These are phyloP conservation scores for Zingel zingel DNA, from an alignment of 2,113 vertebrate genomes.

Conservation along the genomic window DNA sequence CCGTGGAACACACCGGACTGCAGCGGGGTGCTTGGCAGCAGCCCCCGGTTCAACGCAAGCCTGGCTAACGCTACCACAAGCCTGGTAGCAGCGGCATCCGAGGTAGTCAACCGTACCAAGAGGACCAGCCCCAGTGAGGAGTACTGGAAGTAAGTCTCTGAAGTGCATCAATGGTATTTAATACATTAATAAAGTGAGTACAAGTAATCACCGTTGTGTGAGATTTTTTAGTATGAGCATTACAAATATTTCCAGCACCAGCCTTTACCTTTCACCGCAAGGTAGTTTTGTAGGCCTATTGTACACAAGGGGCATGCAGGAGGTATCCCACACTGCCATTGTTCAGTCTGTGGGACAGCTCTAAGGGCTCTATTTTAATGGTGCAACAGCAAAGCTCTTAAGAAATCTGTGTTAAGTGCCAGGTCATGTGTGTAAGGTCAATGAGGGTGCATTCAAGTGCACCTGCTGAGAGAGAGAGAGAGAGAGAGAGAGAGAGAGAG, in stretches of 20 bases:
- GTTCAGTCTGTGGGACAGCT: background rate
- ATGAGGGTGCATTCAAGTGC: background rate
- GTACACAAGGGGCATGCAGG: background rate
- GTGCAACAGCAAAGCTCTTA: background rate
- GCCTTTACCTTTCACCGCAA: too few species aligned
- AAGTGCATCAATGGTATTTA: background rate
- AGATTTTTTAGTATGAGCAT: too few species aligned
- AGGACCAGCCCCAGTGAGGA: slow-evolving; percentile 98
- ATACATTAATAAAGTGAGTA: background rate
- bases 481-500: slow-evolving; percentile 1
- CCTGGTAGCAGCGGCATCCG: slow-evolving; percentile 81
- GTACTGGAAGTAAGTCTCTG: slow-evolving; percentile 93
- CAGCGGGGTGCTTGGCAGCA: slow-evolving; percentile 84
- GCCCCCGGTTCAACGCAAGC: slow-evolving; percentile 80
- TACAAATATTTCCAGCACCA: too few species aligned
- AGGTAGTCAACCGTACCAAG: slow-evolving; percentile 89
- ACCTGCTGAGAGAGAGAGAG: background rate
- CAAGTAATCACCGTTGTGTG: background rate
- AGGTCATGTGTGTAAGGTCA: background rate
- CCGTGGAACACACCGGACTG: slow-evolving; percentile 94
- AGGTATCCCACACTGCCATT: slow-evolving; percentile 5
- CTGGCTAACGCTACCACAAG: slow-evolving; percentile 71
- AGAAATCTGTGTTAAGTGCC: background rate
- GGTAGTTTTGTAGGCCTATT: background rate
- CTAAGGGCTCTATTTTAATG: background rate